These are phyloP conservation scores for Ciconia nigra DNA, from an alignment of 2,797 vertebrate species.

Conservation along the genomic window DNA sequence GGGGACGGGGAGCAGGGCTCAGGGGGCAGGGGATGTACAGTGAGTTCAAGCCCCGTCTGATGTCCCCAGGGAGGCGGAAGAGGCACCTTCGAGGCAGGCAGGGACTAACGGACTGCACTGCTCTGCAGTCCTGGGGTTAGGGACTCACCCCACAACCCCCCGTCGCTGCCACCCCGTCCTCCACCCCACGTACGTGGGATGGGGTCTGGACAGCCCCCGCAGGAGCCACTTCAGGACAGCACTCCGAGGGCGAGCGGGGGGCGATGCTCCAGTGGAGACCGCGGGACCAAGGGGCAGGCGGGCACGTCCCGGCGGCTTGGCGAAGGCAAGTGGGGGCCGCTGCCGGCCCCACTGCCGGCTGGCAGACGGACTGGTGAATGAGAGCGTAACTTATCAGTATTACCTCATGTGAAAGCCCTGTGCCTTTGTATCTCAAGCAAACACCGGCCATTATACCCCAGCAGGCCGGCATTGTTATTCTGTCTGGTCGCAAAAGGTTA, in stretches of 20 bases:
- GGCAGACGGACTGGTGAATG: conserved; percentile 55
- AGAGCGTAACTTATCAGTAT: conserved; percentile 53
- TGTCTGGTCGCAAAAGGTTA: conserved; percentile 58
- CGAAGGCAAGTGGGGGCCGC: not conserved
- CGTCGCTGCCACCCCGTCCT: fast-evolving
- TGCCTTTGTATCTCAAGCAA: conserved; percentile 66
- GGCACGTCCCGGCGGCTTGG: not conserved
- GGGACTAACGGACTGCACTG: not conserved
- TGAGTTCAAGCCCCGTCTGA: not conserved
- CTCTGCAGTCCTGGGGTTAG: not conserved
- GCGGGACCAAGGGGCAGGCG: fast-evolving
- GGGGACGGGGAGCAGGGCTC: not conserved
- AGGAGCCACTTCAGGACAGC: fast-evolving
- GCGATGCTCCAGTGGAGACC: not conserved
- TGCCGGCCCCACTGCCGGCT: not conserved
- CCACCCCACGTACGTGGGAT: fast-evolving
- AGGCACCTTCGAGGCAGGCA: fast-evolving
- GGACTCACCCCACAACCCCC: not conserved
- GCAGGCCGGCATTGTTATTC: conserved; percentile 65
- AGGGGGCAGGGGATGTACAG: not conserved
- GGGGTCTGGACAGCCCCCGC: not conserved
- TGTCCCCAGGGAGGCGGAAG: not conserved
- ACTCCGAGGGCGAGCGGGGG: fast-evolving
- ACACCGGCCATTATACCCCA: conserved; percentile 58
- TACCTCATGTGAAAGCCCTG: conserved; percentile 67